Percentiles rank a stretch among this genome's conserved stretches.
These are phyloP conservation scores for Cherax destructor DNA, from an alignment of 1,140 invertebrate genomes.

Conservation along the genomic window DNA sequence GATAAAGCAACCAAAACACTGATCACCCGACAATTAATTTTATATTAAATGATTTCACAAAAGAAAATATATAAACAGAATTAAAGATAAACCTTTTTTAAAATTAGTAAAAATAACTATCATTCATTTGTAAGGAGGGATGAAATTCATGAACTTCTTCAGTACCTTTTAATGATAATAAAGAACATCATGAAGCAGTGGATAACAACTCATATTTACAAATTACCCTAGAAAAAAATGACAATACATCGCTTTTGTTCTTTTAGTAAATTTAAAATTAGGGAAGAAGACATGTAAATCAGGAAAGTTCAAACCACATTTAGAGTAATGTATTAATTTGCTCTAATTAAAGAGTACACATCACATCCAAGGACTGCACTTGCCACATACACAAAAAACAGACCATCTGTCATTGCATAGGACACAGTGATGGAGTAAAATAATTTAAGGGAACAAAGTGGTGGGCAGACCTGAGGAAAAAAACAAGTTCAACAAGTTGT, in stretches of 20 bases:
- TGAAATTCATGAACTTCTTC: background rate
- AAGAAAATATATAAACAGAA: background rate
- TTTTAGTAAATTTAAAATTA: background rate
- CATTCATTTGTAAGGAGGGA: background rate
- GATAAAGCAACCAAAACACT: background rate
- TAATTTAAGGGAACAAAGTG: conserved; percentile 37
- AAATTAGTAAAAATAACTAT: background rate
- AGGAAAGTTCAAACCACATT: background rate
- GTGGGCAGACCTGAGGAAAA: conserved; percentile 40
- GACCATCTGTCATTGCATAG: conserved; percentile 60
- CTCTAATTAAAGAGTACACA: conserved; percentile 4
- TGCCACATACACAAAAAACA: conserved; percentile 33
- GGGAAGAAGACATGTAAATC: background rate
- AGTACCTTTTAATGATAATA: background rate
- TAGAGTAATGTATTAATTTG: background rate
- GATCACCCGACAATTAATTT: background rate
- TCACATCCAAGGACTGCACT: conserved; percentile 51
- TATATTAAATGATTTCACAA: background rate
- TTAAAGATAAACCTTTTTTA: background rate
- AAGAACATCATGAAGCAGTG: background rate
- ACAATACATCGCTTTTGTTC: background rate
- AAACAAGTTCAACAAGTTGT: background rate
- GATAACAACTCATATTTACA: conserved; percentile 13
- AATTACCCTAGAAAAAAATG: conserved; percentile 5
- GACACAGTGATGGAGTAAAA: conserved; percentile 60